Base-by-base conservation (phyloP, 2,888 invertebrate species). In the Limnephilus rhombicus region DNA sequence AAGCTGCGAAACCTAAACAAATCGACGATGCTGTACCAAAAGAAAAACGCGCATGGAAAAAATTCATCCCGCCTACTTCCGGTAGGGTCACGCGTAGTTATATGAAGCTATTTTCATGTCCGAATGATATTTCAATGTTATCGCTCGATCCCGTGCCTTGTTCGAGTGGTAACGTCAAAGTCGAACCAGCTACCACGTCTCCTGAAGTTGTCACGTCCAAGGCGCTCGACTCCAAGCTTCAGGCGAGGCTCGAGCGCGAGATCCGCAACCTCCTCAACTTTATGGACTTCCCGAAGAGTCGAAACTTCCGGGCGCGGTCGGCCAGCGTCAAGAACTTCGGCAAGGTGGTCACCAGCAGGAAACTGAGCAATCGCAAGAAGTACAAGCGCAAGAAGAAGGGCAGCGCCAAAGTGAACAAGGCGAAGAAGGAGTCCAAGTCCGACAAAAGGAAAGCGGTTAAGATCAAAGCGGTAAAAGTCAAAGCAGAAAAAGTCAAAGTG, bases 51-150 rank as follows among this genome's bases (percentile, higher is more conserved):
- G 45, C 5, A 85, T 24, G 29, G 45, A 80, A 81, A n/a, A 81
- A 41, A 37, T 45, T 49, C 18, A 15, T 85, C 31, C 53, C 31
- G 80, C n/a, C 68, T 2, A 49, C 87, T 80, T 87, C 91, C 7
- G 91, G 91, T 12, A 18, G 91, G 3, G 91, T 91, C 24, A 91
- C 91, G 0, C 37, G 91, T 3, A 91, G 91, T 49, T 91, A 80
- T 80, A 87, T 91, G 80, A 91, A 91, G 34, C 24, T 41, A 7
- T 45, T 49, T 18, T 49, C 86, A 9, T 24, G 86, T 24, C 83
- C 37, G 18, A 83, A 83, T 37, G 37, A 34, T 18, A 18, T 18
- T 41, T 45, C 29, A 15, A 49, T 49, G 88, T 31, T 24, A 15
- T 68, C 88, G 68, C 29, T 18, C 3, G 9, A 31, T 31, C 37